Conservation (phyloP, 2,888 invertebrate genomes). For the Gnatocerus cornutus region DNA sequence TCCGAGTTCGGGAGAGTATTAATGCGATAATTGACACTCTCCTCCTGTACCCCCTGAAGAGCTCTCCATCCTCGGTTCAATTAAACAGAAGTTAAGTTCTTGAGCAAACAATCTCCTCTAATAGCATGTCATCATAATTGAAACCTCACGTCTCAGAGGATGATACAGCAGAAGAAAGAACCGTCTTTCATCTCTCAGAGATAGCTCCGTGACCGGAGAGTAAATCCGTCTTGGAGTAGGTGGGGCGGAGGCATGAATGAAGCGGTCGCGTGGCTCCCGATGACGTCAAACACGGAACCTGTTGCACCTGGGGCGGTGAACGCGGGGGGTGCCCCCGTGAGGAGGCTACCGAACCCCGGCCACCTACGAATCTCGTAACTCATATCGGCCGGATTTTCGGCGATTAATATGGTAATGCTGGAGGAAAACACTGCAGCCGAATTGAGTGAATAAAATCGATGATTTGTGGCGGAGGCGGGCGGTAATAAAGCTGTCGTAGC, state of each 20-base stretch:
- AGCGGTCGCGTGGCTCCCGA: constrained; percentile 62
- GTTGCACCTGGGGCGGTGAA: constrained; percentile 61
- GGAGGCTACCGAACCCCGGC: constrained; percentile 46
- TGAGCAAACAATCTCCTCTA: constrained; percentile 45
- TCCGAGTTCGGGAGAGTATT: too few relatives aligned
- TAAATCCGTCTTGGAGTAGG: constrained; percentile 41
- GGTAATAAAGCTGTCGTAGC: constrained; percentile 32
- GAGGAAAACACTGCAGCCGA: constrained; percentile 12
- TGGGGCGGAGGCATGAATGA: constrained; percentile 59
- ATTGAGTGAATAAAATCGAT: constrained; percentile 30
- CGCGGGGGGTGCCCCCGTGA: constrained; percentile 44
- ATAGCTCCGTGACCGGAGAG: constrained; percentile 47
- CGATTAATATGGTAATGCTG: constrained; percentile 39
- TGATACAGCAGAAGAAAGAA: constrained; percentile 41
- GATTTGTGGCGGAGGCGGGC: constrained; percentile 34
- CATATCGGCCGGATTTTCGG: constrained; percentile 26
- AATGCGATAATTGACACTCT: too few relatives aligned
- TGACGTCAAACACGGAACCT: constrained; percentile 62
- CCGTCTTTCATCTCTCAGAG: constrained; percentile 2
- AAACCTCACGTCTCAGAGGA: constrained; percentile 52
- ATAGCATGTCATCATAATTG: constrained; percentile 55
- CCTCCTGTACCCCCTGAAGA: too few relatives aligned
- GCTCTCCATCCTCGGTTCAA: constrained; percentile 28
- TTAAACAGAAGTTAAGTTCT: constrained; percentile 44
- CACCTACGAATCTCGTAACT: constrained; percentile 42